Evolutionary conservation across 2,888 invertebrate genomes (phyloP).

Genomic region (Morpho achilles): DNA sequence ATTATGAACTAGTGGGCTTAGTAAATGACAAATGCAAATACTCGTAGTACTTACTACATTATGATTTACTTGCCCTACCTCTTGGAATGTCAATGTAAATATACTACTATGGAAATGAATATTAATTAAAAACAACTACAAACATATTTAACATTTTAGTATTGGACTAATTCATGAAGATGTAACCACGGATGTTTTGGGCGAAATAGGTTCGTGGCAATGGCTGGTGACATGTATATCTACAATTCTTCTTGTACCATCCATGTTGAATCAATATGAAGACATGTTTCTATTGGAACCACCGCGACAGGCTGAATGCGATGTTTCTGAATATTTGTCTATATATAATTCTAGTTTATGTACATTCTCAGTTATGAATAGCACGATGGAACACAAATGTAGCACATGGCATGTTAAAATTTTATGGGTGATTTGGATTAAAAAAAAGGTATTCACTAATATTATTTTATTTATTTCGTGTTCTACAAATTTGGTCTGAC

Average conservation of each 20-base stretch:
- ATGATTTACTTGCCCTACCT: neutral
- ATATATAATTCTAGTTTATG: constrained; percentile 50
- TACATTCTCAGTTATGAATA: constrained; percentile 38
- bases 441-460: constrained; percentile 46
- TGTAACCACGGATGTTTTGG: constrained; percentile 64
- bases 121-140: neutral
- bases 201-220: constrained; percentile 64
- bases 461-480: neutral
- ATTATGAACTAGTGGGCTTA: constrained; percentile 17
- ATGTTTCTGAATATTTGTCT: constrained; percentile 36
- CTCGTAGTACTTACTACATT: constrained; percentile 1
- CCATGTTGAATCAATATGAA: constrained; percentile 56
- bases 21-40: constrained; percentile 9
- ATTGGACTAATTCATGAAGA: constrained; percentile 67
- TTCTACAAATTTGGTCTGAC: too few relatives aligned
- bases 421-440: constrained; percentile 59
- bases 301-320: constrained; percentile 41
- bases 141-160: constrained; percentile 40
- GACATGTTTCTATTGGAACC: constrained; percentile 55
- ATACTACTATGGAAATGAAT: neutral
- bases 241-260: constrained; percentile 45
- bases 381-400: constrained; percentile 43
- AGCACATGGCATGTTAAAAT: constrained; percentile 54
- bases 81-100: constrained; percentile 25
- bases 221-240: constrained; percentile 58